Base-by-base conservation (phyloP, 2,113 vertebrate genomes). In the Tachysurus vachellii region DNA sequence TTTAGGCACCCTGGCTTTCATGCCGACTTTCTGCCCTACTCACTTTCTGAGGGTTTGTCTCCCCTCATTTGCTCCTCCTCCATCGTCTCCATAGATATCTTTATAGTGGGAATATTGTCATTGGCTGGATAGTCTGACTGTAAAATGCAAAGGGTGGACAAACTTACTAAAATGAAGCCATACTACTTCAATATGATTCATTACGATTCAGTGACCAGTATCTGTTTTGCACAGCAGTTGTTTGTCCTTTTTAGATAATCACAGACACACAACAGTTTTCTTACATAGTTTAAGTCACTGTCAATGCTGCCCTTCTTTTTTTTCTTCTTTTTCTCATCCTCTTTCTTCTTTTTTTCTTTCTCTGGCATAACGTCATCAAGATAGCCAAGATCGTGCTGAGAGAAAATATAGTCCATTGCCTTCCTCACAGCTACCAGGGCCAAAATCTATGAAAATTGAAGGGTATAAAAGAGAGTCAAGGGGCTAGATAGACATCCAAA, bases 291-390 rank as follows among this genome's bases (percentile, higher is more conserved):
- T 23, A 96, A 96, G 86, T 99, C 97, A 19, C 98, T 99, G 92
- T 99, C 98, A 80, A 97, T 89, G 92, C 97, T 99, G 83, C 96
- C 96, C 91, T 99, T 99, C 95, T 99, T 99, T n/a, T 96, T 96
- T 91, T 95, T 96, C 92, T 99, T 99, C 88, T 97, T 98, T 95
- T 99, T 99, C 88, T 99, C 98, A 0, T 99, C 98, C 89, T 99
- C 98, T 28, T 99, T 99, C 95, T 99, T 99, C 89, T 99, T 99
- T 95, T 99, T 99, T 92, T 99, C 98, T 84, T 99, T 99, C 94
- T 99, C 98, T 85, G 98, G 98, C 94, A 99, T 99, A 93, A 99
- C 96, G 36, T 99, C 98, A 0, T 99, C 98, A 36, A 99, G 97
- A 92, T 98, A 99, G 92, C 98, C 93, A 88, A 99, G 96, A 92